Evolutionary conservation across 2,113 vertebrate genomes (phyloP).

Genomic region (Alectura lathami): DNA sequence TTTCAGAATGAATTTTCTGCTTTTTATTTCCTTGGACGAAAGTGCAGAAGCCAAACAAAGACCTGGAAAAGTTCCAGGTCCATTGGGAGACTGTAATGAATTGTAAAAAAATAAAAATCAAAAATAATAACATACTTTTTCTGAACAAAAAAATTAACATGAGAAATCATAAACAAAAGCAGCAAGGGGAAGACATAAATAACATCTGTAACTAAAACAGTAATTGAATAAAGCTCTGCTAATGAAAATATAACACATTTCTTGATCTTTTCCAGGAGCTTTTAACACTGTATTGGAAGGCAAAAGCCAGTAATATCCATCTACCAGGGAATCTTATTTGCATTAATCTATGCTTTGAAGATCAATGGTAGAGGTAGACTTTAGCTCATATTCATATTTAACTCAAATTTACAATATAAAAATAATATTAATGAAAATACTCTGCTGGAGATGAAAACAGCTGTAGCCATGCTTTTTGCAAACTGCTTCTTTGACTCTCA

Average conservation of each 20-base stretch:
- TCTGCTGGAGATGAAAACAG: background rate
- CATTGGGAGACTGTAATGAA: constrained; percentile 8
- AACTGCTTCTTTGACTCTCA: background rate
- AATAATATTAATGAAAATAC: background rate
- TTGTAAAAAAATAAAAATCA: background rate
- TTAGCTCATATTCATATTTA: background rate
- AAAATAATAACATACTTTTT: background rate
- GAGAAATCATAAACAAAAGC: background rate
- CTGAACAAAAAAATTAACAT: background rate
- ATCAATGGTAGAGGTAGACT: background rate
- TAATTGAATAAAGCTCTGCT: background rate
- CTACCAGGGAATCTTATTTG: background rate
- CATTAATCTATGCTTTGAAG: background rate
- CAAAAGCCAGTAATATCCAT: background rate
- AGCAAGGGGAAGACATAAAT: background rate
- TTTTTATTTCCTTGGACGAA: constrained; percentile 45
- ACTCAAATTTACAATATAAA: background rate
- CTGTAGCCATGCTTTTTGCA: background rate
- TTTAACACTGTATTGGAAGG: background rate
- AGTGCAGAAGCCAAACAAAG: constrained; percentile 41
- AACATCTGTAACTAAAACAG: background rate
- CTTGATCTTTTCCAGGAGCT: background rate
- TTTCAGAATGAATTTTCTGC: constrained; percentile 25
- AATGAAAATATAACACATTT: background rate
- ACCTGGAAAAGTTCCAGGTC: constrained; percentile 16